phyloP scores from a whole-genome alignment of 2,797 vertebrate genomes.

The Etheostoma nigrum region DNA sequence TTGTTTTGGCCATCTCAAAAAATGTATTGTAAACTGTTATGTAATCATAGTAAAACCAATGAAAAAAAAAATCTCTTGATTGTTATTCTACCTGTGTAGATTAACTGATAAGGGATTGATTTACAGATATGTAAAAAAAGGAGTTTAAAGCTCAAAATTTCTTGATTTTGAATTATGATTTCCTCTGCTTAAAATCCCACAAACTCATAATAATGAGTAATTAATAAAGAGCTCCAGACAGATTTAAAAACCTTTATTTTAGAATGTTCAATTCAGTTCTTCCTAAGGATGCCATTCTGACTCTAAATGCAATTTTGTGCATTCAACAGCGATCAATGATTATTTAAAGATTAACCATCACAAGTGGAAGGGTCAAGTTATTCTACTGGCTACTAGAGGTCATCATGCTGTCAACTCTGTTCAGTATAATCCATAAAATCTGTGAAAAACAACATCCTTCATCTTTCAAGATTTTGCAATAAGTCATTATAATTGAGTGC shows the following conservation, averaged over 20 bases:
- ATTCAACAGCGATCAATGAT: neutral
- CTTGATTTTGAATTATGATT: neutral
- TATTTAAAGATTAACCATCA: slow-evolving; percentile 15
- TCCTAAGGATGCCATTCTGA: neutral
- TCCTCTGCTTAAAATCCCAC: slow-evolving; percentile 29
- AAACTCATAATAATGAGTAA: slow-evolving; percentile 52
- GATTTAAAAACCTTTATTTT: slow-evolving; percentile 59
- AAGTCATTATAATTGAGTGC: slow-evolving; percentile 60
- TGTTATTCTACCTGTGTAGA: neutral
- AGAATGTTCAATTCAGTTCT: slow-evolving; percentile 24
- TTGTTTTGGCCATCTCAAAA: neutral
- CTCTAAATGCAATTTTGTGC: neutral
- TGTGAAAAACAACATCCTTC: slow-evolving; percentile 31
- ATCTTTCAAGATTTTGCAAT: slow-evolving; percentile 20
- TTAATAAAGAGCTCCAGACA: slow-evolving; percentile 37
- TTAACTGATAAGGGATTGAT: neutral
- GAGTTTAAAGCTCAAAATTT: slow-evolving; percentile 23
- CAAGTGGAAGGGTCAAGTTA: neutral
- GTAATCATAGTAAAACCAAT: neutral
- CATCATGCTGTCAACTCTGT: neutral
- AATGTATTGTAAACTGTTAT: neutral
- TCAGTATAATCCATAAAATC: slow-evolving; percentile 35
- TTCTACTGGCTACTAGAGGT: neutral
- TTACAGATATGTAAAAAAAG: neutral
- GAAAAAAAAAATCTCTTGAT: neutral